Evolutionary conservation across 2,113 vertebrate genomes (phyloP).

Genomic region (Coracopsis vasa): DNA sequence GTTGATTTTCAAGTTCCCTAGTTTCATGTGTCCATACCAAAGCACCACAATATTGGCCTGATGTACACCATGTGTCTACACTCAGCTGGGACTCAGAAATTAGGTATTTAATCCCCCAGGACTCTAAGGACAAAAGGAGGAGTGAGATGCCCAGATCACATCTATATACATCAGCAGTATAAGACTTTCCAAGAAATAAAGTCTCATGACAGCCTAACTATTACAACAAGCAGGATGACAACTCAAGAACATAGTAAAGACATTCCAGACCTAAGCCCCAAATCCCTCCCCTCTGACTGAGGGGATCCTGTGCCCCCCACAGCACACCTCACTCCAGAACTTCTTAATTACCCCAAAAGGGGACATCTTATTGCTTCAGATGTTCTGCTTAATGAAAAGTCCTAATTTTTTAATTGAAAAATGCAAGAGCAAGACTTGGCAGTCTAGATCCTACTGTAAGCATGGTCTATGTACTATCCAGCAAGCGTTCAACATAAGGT

Average conservation of each 20-base stretch:
- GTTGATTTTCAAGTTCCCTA: background rate
- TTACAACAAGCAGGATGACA: background rate
- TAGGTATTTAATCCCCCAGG: background rate
- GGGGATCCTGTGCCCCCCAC: background rate
- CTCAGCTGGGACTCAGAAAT: background rate
- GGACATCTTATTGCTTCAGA: background rate
- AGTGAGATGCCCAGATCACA: background rate
- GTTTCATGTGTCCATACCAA: background rate
- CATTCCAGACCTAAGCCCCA: background rate
- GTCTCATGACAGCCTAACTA: background rate
- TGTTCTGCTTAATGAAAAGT: background rate
- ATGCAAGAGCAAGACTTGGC: background rate
- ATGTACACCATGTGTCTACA: rapidly evolving
- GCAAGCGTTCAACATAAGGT: background rate
- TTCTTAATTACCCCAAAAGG: background rate
- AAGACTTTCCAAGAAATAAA: background rate
- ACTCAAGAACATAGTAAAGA: background rate
- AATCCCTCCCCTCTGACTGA: background rate
- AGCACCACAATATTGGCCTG: background rate
- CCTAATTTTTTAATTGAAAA: background rate
- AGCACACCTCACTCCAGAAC: background rate
- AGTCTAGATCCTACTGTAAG: background rate
- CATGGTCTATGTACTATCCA: background rate
- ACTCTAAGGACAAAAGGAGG: background rate
- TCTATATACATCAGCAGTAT: background rate